Evolutionary conservation across 2,113 vertebrate genomes (phyloP).

Genomic region (Rhynchomys soricoides): DNA sequence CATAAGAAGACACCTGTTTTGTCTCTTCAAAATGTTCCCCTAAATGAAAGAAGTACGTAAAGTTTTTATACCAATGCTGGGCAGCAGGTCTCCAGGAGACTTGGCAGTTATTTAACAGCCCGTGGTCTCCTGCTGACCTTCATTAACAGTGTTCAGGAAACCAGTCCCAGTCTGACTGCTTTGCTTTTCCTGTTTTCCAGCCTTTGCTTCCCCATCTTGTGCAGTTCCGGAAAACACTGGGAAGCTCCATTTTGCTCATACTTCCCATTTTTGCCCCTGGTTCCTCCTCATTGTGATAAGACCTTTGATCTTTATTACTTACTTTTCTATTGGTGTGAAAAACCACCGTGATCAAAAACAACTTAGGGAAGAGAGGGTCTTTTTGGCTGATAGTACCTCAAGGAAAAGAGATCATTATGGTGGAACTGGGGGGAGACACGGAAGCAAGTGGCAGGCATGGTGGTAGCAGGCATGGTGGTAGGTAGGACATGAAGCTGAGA

Average conservation of each 20-base stretch:
- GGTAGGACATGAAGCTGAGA: not conserved
- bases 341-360: not conserved
- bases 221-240: not conserved
- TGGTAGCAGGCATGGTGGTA: not conserved
- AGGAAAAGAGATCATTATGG: not conserved
- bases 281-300: not conserved
- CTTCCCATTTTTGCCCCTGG: not conserved
- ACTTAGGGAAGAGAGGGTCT: not conserved
- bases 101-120: not conserved
- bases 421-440: not conserved
- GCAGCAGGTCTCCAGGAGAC: not conserved
- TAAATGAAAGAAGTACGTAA: not conserved
- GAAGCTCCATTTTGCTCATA: not conserved
- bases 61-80: not conserved
- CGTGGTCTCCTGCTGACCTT: not conserved
- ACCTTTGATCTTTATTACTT: not conserved
- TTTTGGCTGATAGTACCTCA: not conserved
- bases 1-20: not conserved
- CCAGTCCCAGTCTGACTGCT: not conserved
- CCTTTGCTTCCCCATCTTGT: not conserved
- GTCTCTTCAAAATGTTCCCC: not conserved
- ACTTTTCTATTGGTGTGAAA: not conserved
- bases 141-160: not conserved
- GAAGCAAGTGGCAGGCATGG: not conserved
- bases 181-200: conserved; percentile 22